Base-by-base conservation (phyloP, 2,113 vertebrate genomes). In the Carlito syrichta region DNA sequence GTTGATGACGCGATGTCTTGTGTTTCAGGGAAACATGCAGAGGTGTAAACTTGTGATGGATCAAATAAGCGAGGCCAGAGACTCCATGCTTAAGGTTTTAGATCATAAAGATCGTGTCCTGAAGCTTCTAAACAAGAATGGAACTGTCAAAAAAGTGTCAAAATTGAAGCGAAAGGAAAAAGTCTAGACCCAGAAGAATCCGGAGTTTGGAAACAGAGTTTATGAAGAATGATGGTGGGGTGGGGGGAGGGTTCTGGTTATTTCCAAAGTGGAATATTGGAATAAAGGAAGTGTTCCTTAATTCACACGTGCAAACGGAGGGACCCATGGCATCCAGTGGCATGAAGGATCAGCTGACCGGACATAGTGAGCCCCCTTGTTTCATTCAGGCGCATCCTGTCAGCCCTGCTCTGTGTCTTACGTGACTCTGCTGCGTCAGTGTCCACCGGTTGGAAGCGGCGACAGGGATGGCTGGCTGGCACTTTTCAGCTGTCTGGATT, bases 21-120 rank as follows among this genome's bases (percentile, higher is more conserved):
- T 77, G 7, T 98, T 98, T 19, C 98, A 99, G 99, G 99, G 99
- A 96, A 99, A 99, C 95, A 99, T 99, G 99, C 99, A 99, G 98
- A 99, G 99, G 97, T 99, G 99, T 97, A 99, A 99, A 98, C 99
- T 99, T n/a, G 99, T 99, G 96, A 99, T 99, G 99, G 99, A 99
- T 99, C 99, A 99, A 98, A 99, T 99, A 98, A 99, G 98, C 1
- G 99, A 99, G 98, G 99, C 99, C 97, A 99, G 99, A 97, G 99
- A 99, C 99, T 99, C 99, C 98, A 99, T 99, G 99, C 99, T 99
- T 97, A 99, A 99, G 97, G 99, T 99, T 68, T 99, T 99, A 96
- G 99, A 99, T 98, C 99, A 99, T 98, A 99, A 99, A 97, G 99
- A 99, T 48, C 99, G 99, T 89, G 99, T 99, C 95, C 98, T 99